Conservation (phyloP, 2,888 invertebrate species). For the Ctena decussata region DNA sequence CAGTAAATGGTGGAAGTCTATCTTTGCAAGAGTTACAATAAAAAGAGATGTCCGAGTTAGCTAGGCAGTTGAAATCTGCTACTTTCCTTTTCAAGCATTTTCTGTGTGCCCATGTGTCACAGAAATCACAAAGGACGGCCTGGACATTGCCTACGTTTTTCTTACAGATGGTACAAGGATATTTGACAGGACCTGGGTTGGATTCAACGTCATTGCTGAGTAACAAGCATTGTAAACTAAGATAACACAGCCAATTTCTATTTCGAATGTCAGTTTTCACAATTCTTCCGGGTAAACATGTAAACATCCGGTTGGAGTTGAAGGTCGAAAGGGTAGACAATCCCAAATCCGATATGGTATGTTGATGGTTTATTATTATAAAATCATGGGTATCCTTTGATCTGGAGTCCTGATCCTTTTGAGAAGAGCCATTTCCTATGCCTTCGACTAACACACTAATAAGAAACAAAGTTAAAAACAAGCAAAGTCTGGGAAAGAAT, state of each 20-base stretch:
- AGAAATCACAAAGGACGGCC: not conserved
- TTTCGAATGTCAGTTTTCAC: too few relatives aligned
- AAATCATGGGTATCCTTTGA: too few relatives aligned
- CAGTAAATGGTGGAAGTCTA: not conserved
- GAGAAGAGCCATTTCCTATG: too few relatives aligned
- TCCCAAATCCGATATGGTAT: too few relatives aligned
- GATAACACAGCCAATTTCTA: not conserved
- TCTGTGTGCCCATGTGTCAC: not conserved
- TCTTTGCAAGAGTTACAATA: not conserved
- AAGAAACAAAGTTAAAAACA: too few relatives aligned
- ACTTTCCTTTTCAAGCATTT: not conserved
- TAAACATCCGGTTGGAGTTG: too few relatives aligned
- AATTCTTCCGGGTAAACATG: too few relatives aligned
- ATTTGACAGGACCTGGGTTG: not conserved
- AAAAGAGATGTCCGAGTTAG: not conserved
- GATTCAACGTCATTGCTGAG: not conserved
- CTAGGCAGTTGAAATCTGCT: not conserved
- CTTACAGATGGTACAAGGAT: not conserved
- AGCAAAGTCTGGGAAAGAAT: too few relatives aligned
- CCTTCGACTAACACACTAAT: too few relatives aligned
- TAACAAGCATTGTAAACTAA: not conserved
- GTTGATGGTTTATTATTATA: too few relatives aligned
- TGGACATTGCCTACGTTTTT: not conserved
- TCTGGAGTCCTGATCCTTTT: too few relatives aligned
- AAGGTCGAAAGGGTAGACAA: too few relatives aligned